Evolutionary conservation across 2,113 vertebrate species (phyloP).

Genomic region (Isurus oxyrinchus): DNA sequence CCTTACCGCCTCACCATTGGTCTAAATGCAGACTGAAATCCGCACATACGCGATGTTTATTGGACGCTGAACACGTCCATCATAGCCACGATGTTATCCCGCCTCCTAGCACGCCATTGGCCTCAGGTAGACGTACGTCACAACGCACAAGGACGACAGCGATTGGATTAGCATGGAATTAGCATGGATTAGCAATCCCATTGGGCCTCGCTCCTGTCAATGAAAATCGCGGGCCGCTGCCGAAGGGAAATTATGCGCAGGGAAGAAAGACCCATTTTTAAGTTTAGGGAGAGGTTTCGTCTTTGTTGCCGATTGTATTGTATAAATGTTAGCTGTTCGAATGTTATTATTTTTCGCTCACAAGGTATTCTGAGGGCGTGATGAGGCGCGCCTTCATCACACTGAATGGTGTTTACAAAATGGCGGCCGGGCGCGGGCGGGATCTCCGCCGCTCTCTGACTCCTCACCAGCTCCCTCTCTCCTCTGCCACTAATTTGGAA

Average conservation of each 20-base stretch:
- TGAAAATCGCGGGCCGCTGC: neutral
- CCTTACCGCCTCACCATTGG: neutral
- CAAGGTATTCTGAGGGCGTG: neutral
- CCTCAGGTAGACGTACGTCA: accelerated
- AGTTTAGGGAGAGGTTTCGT: neutral
- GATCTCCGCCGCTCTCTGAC: too few relatives aligned
- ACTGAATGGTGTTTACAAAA: neutral
- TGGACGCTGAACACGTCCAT: neutral
- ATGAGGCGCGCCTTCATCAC: neutral
- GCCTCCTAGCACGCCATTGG: neutral
- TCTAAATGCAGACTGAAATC: too few relatives aligned
- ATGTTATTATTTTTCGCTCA: neutral
- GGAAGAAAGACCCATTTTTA: neutral
- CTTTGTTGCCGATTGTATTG: too few relatives aligned
- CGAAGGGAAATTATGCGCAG: neutral
- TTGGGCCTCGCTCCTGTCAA: neutral
- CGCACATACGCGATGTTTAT: neutral
- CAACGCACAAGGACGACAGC: neutral
- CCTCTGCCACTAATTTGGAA: neutral
- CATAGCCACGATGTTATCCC: neutral
- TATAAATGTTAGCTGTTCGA: neutral
- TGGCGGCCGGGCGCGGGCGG: neutral
- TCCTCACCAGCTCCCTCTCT: too few relatives aligned
- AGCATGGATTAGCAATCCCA: too few relatives aligned
- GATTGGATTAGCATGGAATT: neutral